phyloP scores from a whole-genome alignment of 2,113 vertebrate species.

The Prinia subflava region DNA sequence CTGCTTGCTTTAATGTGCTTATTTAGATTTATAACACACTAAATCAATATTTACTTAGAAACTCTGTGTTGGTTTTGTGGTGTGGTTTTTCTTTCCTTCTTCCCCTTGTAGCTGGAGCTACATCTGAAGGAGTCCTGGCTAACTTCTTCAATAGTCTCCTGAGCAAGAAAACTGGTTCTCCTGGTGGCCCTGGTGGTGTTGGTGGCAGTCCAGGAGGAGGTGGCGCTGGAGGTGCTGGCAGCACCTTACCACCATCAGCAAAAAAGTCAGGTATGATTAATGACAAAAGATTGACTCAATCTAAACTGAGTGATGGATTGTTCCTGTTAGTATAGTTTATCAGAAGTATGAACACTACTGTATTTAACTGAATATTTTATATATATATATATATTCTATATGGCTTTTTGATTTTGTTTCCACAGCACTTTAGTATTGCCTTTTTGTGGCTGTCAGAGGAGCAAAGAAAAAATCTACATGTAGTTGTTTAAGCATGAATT shows the following conservation, averaged over 20 bases:
- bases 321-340: background rate
- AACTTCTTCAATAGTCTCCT: slow-evolving; percentile 99
- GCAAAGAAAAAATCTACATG: background rate
- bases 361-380: background rate
- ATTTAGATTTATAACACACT: background rate
- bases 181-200: slow-evolving; percentile 82
- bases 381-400: background rate
- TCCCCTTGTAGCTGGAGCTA: slow-evolving; percentile 83
- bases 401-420: background rate
- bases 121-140: slow-evolving; percentile 95
- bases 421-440: background rate
- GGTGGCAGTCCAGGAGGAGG: slow-evolving; percentile 75
- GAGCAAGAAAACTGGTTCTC: slow-evolving; percentile 95
- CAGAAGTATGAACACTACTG: background rate
- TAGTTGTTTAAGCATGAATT: background rate
- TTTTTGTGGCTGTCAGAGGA: background rate
- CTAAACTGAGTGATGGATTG: background rate
- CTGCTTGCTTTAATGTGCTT: background rate
- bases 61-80: background rate
- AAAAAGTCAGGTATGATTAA: slow-evolving; percentile 88
- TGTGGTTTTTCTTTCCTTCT: background rate
- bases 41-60: background rate
- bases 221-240: slow-evolving; percentile 73
- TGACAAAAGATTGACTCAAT: background rate
- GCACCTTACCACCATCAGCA: slow-evolving; percentile 86